A percentile compares a stretch with the other conserved stretches of the same genome.
These are phyloP conservation scores for Tetheella fluctuosa DNA, from an alignment of 2,888 invertebrate species.

Conservation along the genomic window DNA sequence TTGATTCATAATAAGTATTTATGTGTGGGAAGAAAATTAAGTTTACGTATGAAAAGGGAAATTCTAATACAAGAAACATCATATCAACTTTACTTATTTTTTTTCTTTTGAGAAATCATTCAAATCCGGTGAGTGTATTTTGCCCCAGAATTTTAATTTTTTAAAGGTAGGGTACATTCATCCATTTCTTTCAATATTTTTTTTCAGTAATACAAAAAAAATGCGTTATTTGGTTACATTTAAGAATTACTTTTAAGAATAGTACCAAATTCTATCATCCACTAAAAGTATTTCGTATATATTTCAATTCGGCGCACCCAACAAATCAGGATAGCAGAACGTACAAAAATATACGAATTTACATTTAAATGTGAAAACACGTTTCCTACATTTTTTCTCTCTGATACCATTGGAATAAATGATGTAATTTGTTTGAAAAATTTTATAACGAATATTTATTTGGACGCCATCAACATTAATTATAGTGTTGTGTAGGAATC, in stretches of 20 bases:
- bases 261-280: slow-evolving; percentile 2
- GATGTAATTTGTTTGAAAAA: slow-evolving; percentile 24
- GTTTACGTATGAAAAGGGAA: background rate
- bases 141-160: too few relatives aligned
- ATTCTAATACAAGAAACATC: background rate
- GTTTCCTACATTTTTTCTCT: slow-evolving; percentile 10
- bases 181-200: background rate
- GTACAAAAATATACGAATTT: slow-evolving; percentile 11
- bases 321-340: background rate
- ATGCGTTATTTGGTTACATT: too few relatives aligned
- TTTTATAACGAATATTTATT: slow-evolving; percentile 15
- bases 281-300: slow-evolving; percentile 3
- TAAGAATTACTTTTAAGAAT: background rate
- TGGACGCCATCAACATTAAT: slow-evolving; percentile 15
- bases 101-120: too few relatives aligned
- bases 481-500: slow-evolving; percentile 18
- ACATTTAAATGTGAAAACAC: slow-evolving; percentile 13
- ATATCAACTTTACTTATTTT: too few relatives aligned
- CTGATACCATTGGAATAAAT: slow-evolving; percentile 22
- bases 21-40: background rate
- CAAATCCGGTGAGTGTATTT: too few relatives aligned
- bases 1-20: background rate
- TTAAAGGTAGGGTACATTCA: too few relatives aligned
- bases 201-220: background rate
- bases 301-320: background rate